Evolutionary conservation across 2,888 invertebrate species (phyloP).

Genomic region (Scrobipalpa costella): DNA sequence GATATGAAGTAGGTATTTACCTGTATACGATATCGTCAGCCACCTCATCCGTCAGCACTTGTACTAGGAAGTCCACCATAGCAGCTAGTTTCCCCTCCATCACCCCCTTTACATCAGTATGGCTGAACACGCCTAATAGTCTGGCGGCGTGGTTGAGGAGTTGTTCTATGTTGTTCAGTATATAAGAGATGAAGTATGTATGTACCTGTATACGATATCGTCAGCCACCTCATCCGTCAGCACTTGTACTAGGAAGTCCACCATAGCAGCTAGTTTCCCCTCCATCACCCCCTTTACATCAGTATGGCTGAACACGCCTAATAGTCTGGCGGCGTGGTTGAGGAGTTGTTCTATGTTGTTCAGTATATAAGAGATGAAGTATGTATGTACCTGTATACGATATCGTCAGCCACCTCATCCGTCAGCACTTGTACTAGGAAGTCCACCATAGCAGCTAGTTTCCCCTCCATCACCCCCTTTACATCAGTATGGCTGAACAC

Average conservation of each 20-base stretch:
- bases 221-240: conserved; percentile 71
- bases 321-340: conserved; percentile 62
- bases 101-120: conserved; percentile 59
- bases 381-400: conserved; percentile 68
- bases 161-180: conserved; percentile 46
- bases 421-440: conserved; percentile 65
- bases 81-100: conserved; percentile 58
- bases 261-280: conserved; percentile 59
- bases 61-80: conserved; percentile 65
- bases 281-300: conserved; percentile 51
- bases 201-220: conserved; percentile 69
- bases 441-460: conserved; percentile 65
- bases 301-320: conserved; percentile 67
- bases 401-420: conserved; percentile 68
- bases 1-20: conserved; percentile 51
- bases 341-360: conserved; percentile 60
- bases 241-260: conserved; percentile 69
- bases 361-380: conserved; percentile 69
- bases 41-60: conserved; percentile 70
- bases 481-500: conserved; percentile 69
- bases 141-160: conserved; percentile 64
- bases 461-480: conserved; percentile 49
- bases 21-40: conserved; percentile 69
- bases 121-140: conserved; percentile 69
- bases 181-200: not conserved